Base-by-base conservation (phyloP, 2,797 vertebrate genomes). In the Lerista edwardsae region DNA sequence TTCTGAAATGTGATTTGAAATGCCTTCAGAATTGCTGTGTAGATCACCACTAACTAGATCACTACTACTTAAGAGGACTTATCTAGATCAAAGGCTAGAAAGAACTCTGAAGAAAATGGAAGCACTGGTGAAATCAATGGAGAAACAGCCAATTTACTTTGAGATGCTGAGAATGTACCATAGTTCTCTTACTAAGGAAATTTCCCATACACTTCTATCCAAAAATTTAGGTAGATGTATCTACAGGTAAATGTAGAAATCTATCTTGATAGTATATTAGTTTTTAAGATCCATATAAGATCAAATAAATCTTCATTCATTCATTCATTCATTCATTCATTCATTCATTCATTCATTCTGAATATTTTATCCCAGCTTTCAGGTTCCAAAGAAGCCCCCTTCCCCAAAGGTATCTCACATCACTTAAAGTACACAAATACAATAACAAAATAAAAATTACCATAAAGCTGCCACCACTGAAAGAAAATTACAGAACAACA, bases 121-220 rank as follows among this genome's bases (percentile, higher is more conserved):
- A 25, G 87, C 7, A 83, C 75, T 0, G 79, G 73, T 59, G 0
- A 19, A 21, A 71, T 62, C 21, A 5, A 82, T 41, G 12, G 74
- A 0, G 67, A 36, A 90, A 72, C 51, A 55, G 86, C 25, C 3
- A 0, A 83, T 5, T 11, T 3, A n/a, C 57, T 82, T 82, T 39
- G 47, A 64, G 41, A 76, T 44, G 21, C 15, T 23, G 69, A 67
- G 21, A 62, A 62, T 83, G 85, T 41, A 4, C 73, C 41, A 21
- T 76, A 89, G 79, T 55, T 4, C 83, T 23, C 82, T 83, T n/a
- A 67, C 8, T 67, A 25, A 79, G 61, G 77, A 17, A 75, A 44
- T 80, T n/a, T 5, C 51, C 4, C 29, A 76, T 78, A n/a, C 72
- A 75, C 65, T 82, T 75, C 77, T 34, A 76, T 0, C 41, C 41